Base-by-base conservation (phyloP, 2,888 invertebrate genomes). In the Drosophila kanekoi region DNA sequence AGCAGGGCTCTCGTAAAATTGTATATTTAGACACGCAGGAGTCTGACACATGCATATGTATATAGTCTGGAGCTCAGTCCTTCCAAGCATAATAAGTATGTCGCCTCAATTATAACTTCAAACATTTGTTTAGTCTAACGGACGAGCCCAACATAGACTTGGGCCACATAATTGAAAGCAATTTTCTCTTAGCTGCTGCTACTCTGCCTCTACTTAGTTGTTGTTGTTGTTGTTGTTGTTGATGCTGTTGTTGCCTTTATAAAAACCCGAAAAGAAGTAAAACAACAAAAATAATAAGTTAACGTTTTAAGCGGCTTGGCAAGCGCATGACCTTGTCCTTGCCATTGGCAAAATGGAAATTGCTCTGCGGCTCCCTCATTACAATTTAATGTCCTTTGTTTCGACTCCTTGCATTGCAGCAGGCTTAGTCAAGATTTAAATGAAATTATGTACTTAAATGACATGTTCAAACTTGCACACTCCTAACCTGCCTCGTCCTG, bases 351-450 rank as follows among this genome's bases (percentile, higher is more conserved):
- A 72, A 77, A 72, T 72, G 72, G 56, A 72, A 73, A 73, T 77
- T 61, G 61, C 77, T 72, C 53, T 53, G 81, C 66, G 78, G 64
- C 58, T 53, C 49, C 41, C 87, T 73, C 84, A 81, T 77, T 87
- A 83, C 81, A 81, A 84, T 87, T 87, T 87, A 84, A 87, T 87
- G 87, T 69, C 81, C 81, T 78, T 87, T 87, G 81, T 58, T 70
- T 51, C 58, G 59, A 67, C 38, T 53, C 35, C 16, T 49, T 47
- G 41, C 61, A 67, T 53, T 54, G 79, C 72, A 51, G 66, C 72
- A 51, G 66, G 83, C 80, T 81, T 81, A 86, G 77, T 66, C 41
- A 62, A 72, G 83, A 83, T 86, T 86, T 80, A 80, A 82, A 80
- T 80, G 77, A 72, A 74, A 74, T 74, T 77, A 44, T 60, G 61